These are phyloP conservation scores for Salvelinus sp. DNA, from an alignment of 2,113 vertebrate genomes.

Conservation along the genomic window DNA sequence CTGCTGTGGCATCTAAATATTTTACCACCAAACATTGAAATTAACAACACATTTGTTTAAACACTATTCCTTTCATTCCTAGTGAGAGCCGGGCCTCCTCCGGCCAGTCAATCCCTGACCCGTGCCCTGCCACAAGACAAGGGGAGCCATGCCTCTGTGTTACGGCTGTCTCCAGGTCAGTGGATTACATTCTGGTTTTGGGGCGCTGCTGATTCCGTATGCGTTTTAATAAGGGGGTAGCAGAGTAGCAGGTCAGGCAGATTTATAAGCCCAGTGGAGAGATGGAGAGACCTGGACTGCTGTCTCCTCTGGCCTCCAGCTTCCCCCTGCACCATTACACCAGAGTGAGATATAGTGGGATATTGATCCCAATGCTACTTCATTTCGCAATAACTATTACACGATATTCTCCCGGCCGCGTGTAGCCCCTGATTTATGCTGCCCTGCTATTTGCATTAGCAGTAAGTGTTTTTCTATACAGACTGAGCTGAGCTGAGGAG, in stretches of 20 bases:
- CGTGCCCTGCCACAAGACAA: constrained; percentile 58
- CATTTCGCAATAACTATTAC: constrained; percentile 98
- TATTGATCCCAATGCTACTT: constrained; percentile 99
- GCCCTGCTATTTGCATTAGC: constrained; percentile 81
- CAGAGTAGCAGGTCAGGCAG: constrained; percentile 81
- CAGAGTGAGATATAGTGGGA: constrained; percentile 93
- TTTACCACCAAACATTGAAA: constrained; percentile 31
- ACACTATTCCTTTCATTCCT: no score
- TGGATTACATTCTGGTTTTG: constrained; percentile 69
- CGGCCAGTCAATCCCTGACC: constrained; percentile 58
- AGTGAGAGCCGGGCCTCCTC: background rate
- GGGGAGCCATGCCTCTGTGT: constrained; percentile 46
- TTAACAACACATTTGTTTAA: background rate
- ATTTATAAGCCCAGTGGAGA: constrained; percentile 95
- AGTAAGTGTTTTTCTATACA: constrained; percentile 80
- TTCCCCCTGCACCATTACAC: constrained; percentile 91
- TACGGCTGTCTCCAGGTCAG: constrained; percentile 61
- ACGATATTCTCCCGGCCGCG: constrained; percentile 75
- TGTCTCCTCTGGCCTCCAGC: constrained; percentile 94
- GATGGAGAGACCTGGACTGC: constrained; percentile 90
- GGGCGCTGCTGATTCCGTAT: constrained; percentile 86
- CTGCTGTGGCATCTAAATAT: constrained; percentile 8
- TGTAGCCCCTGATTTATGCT: constrained; percentile 77
- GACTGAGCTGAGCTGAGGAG: constrained; percentile 46
- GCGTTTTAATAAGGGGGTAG: constrained; percentile 83